Conservation (phyloP, 1,140 invertebrate species). For the Dendrolimus punctatus region DNA sequence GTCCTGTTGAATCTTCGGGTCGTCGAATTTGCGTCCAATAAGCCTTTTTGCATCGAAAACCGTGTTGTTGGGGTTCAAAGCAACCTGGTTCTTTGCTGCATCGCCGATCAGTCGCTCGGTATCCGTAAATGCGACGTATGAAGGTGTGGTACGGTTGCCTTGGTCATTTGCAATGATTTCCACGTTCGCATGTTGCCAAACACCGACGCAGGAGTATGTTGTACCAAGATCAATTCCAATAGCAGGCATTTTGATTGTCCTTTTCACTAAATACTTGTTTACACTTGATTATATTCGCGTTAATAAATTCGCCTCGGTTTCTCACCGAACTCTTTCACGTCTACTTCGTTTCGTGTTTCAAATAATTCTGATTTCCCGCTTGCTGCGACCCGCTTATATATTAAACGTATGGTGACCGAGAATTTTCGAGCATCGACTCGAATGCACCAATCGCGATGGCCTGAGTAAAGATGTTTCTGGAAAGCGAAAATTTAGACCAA, state of each 20-base stretch:
- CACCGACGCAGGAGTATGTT: conserved; percentile 89
- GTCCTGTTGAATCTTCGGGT: conserved; percentile 81
- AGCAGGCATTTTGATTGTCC: conserved; percentile 70
- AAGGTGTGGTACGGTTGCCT: conserved; percentile 93
- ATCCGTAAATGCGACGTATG: conserved; percentile 92
- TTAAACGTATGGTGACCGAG: conserved; percentile 33
- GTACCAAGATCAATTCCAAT: conserved; percentile 88
- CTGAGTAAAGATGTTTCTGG: conserved; percentile 11
- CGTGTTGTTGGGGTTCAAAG: conserved; percentile 68
- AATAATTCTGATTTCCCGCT: conserved; percentile 50
- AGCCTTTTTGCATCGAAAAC: conserved; percentile 72
- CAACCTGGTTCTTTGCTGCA: conserved; percentile 81
- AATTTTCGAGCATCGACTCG: conserved; percentile 26
- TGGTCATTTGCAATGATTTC: conserved; percentile 97
- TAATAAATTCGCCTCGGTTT: conserved; percentile 28
- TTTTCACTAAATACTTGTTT: not conserved
- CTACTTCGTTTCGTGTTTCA: conserved; percentile 41
- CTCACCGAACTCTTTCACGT: conserved; percentile 34
- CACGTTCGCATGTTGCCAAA: conserved; percentile 93
- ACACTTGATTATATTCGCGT: not conserved
- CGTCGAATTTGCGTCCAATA: conserved; percentile 78
- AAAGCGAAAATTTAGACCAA: conserved; percentile 22
- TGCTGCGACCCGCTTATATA: conserved; percentile 31
- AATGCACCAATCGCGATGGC: conserved; percentile 17
- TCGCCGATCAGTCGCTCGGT: conserved; percentile 85